Evolutionary conservation across 1,140 invertebrate species (phyloP).

Genomic region (Euschistus heros): DNA sequence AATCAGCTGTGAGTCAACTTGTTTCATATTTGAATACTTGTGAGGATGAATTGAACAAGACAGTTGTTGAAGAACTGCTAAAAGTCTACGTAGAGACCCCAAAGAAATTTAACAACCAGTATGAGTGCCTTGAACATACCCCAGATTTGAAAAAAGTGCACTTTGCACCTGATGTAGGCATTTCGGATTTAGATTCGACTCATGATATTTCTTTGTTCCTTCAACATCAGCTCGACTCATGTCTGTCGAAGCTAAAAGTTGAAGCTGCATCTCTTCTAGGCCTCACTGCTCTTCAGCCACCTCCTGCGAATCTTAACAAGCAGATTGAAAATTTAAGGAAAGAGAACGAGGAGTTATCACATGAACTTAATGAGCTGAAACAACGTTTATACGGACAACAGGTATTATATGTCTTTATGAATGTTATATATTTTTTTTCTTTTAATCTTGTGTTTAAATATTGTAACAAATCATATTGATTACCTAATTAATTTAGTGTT

Average conservation of each 20-base stretch:
- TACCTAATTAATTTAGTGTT: too few relatives aligned
- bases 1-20: constrained; percentile 50
- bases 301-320: background rate
- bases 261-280: constrained; percentile 56
- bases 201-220: constrained; percentile 46
- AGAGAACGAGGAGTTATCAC: constrained; percentile 11
- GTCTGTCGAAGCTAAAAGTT: constrained; percentile 47
- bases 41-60: constrained; percentile 65
- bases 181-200: constrained; percentile 29
- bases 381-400: too few relatives aligned
- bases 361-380: background rate
- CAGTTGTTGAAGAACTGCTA: constrained; percentile 51
- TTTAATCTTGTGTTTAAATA: too few relatives aligned
- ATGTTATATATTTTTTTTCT: too few relatives aligned
- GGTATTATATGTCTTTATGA: too few relatives aligned
- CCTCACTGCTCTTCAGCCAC: constrained; percentile 37
- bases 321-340: constrained; percentile 11
- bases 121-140: background rate
- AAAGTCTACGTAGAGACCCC: constrained; percentile 30
- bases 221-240: constrained; percentile 48
- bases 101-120: background rate
- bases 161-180: constrained; percentile 48
- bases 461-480: too few relatives aligned
- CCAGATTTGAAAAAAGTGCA: constrained; percentile 44
- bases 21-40: constrained; percentile 58